A percentile compares a stretch with the other conserved stretches of the same genome.
phyloP scores from a whole-genome alignment of 2,888 invertebrate species.

The Caenorhabditis angaria region DNA sequence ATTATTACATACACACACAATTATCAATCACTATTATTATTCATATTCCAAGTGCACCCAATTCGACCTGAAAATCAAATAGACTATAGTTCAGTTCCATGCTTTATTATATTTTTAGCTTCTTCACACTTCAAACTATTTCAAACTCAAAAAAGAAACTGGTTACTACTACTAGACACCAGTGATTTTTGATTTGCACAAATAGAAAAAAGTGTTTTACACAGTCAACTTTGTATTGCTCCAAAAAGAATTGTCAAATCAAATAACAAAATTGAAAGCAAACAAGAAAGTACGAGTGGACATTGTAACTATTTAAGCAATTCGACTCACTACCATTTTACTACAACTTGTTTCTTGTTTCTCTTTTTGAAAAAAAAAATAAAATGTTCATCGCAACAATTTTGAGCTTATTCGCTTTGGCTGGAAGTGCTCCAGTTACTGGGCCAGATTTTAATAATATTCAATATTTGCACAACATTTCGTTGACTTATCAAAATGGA shows the following conservation, averaged over 20 bases:
- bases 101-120: too few relatives aligned
- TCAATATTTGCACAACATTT: slow-evolving; percentile 32
- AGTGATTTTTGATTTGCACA: slow-evolving; percentile 14
- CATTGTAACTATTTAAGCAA: slow-evolving; percentile 15
- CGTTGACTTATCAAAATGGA: slow-evolving; percentile 21
- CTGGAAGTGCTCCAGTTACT: not conserved
- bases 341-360: not conserved
- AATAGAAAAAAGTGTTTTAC: slow-evolving; percentile 6
- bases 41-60: too few relatives aligned
- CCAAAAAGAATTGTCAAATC: slow-evolving; percentile 23
- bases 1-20: too few relatives aligned
- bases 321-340: not conserved
- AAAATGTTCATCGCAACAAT: not conserved
- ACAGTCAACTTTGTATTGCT: slow-evolving; percentile 14
- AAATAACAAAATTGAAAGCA: slow-evolving; percentile 23
- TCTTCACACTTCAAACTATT: too few relatives aligned
- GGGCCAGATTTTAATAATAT: slow-evolving; percentile 35
- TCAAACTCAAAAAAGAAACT: not conserved
- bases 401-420: not conserved
- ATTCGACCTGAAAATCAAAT: too few relatives aligned
- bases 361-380: too few relatives aligned
- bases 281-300: slow-evolving; percentile 39
- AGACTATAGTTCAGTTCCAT: too few relatives aligned
- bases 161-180: too few relatives aligned
- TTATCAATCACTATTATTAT: too few relatives aligned